These are phyloP conservation scores for Gobiocypris rarus DNA, from an alignment of 2,113 vertebrate species.

Conservation along the genomic window DNA sequence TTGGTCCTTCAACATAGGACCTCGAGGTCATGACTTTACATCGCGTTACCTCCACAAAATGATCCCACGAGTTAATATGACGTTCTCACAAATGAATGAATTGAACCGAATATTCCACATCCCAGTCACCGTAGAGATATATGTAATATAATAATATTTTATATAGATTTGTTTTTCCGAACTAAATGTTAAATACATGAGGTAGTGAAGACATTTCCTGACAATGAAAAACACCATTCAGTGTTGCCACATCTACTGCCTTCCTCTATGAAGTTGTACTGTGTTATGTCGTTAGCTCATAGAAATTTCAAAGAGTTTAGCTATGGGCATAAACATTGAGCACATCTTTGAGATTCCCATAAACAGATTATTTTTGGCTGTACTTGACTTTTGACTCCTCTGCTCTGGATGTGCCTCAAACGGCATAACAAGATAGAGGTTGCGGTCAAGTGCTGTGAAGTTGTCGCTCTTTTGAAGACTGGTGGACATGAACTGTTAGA, in stretches of 20 bases:
- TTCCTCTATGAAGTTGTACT: constrained; percentile 7
- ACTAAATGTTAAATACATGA: neutral
- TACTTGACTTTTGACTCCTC: constrained; percentile 66
- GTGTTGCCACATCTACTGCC: neutral
- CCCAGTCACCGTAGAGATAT: neutral
- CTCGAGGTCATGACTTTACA: too few relatives aligned
- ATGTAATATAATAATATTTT: neutral
- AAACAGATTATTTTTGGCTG: constrained; percentile 45
- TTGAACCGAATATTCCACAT: too few relatives aligned
- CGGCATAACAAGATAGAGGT: constrained; percentile 70
- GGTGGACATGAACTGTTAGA: constrained; percentile 64
- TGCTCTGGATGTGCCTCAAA: constrained; percentile 62
- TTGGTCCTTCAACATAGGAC: too few relatives aligned
- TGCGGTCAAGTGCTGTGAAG: constrained; percentile 63
- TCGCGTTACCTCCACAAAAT: too few relatives aligned
- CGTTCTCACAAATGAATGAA: too few relatives aligned
- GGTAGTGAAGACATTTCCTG: neutral
- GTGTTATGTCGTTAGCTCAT: neutral
- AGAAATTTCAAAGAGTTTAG: constrained; percentile 24
- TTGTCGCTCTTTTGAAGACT: constrained; percentile 66
- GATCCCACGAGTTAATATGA: too few relatives aligned
- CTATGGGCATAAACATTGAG: constrained; percentile 1
- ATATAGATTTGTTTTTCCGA: neutral
- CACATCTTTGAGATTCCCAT: constrained; percentile 39
- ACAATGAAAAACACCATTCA: neutral